Conservation (phyloP, 2,113 vertebrate genomes). For the Phyllostomus hastatus region DNA sequence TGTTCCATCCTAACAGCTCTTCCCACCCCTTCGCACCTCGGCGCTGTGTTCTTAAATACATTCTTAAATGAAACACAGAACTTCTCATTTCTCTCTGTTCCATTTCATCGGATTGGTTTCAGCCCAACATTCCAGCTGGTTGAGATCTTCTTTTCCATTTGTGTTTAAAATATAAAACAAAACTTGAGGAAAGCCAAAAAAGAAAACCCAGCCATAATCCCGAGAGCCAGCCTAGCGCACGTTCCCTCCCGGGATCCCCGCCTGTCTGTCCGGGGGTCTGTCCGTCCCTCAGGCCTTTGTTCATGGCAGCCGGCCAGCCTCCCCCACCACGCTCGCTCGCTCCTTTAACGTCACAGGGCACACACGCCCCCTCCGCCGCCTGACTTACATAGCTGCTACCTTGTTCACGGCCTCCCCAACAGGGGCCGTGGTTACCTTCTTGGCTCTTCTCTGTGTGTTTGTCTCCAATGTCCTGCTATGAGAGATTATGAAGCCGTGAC, state of each 20-base stretch:
- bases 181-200: conserved; percentile 46
- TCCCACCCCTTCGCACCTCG: background rate
- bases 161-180: conserved; percentile 61
- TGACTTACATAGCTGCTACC: background rate
- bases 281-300: background rate
- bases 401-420: background rate
- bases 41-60: conserved; percentile 25
- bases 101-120: conserved; percentile 56
- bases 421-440: background rate
- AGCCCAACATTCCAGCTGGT: conserved; percentile 62
- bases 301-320: background rate
- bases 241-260: background rate
- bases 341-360: background rate
- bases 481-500: background rate
- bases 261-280: background rate
- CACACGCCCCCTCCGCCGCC: background rate
- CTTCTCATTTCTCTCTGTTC: conserved; percentile 7
- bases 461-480: background rate
- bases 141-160: conserved; percentile 63
- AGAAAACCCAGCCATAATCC: conserved; percentile 9
- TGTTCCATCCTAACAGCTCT: background rate
- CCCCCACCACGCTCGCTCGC: background rate
- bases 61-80: conserved; percentile 59
- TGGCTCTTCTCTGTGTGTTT: background rate
- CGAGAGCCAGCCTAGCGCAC: background rate